Percentiles rank a stretch among this genome's conserved stretches.
These are phyloP conservation scores for Hydractinia symbiolongicarpus DNA, from an alignment of 30 jellyfish, hydroid and myxozoan species.

Conservation along the genomic window DNA sequence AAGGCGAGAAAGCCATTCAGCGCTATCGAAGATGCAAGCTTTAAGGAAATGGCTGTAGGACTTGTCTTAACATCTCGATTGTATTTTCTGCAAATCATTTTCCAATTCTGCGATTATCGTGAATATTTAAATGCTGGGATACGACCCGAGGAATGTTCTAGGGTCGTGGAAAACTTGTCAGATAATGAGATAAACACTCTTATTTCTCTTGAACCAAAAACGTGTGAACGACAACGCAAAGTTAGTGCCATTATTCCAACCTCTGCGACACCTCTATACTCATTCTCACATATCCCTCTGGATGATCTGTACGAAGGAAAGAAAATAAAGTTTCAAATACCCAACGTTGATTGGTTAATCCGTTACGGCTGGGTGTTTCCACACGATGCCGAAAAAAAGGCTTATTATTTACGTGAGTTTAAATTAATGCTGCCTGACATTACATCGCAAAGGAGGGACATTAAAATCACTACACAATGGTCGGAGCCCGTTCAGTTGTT, in stretches of 20 bases:
- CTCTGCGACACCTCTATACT: background rate
- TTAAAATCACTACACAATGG: background rate
- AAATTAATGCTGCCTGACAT: constrained; percentile 6
- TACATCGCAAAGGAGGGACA: background rate
- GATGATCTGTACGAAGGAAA: constrained; percentile 29
- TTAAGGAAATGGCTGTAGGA: constrained; percentile 14
- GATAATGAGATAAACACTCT: constrained; percentile 31
- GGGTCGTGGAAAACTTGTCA: constrained; percentile 15
- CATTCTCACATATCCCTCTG: constrained; percentile 12
- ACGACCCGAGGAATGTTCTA: constrained; percentile 34
- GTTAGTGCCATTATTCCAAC: constrained; percentile 33
- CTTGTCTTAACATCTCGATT: constrained; percentile 25
- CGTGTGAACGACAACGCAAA: constrained; percentile 23
- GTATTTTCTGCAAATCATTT: constrained; percentile 22
- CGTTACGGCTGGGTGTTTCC: constrained; percentile 30
- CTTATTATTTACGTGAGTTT: background rate
- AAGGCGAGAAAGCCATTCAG: background rate
- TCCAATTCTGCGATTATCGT: constrained; percentile 36
- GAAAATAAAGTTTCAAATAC: constrained; percentile 27
- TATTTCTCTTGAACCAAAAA: constrained; percentile 24
- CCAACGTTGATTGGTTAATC: constrained; percentile 40
- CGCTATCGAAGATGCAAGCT: constrained; percentile 20
- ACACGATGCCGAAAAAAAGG: background rate
- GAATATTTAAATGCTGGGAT: constrained; percentile 46
- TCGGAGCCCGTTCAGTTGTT: background rate